Evolutionary conservation across 92 coral and sea anemone species (phyloP).

Genomic region (Hydrozoanthus gracilis): DNA sequence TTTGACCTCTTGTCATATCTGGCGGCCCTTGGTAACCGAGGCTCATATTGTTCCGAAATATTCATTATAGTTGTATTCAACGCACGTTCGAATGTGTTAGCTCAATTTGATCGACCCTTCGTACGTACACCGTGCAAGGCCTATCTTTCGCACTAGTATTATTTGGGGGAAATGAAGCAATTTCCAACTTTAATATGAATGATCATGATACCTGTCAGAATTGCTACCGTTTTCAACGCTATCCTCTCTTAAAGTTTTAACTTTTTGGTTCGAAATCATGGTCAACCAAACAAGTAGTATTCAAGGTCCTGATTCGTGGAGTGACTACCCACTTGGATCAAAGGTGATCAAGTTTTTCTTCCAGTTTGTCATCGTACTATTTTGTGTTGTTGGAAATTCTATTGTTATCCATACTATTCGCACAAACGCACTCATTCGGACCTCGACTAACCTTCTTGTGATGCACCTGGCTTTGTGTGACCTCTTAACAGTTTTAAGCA

Average conservation of each 20-base stretch:
- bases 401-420: conserved; percentile 69
- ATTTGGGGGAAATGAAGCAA: too few species aligned
- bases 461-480: conserved; percentile 84
- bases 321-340: conserved; percentile 46
- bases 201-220: too few species aligned
- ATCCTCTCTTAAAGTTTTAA: too few species aligned
- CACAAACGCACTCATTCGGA: conserved; percentile 48
- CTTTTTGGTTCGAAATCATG: too few species aligned
- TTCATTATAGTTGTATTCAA: neutral
- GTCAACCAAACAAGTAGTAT: neutral
- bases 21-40: too few species aligned
- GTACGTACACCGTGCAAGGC: too few species aligned
- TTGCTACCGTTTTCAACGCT: too few species aligned
- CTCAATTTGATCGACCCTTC: neutral
- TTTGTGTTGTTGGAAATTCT: conserved; percentile 74
- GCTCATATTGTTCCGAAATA: too few species aligned
- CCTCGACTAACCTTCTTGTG: conserved; percentile 74
- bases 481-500: conserved; percentile 71
- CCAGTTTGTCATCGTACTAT: conserved; percentile 55
- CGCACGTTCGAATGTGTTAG: neutral
- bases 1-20: conserved; percentile 2
- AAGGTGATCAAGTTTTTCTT: conserved; percentile 51
- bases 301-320: neutral
- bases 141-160: too few species aligned
- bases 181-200: too few species aligned